Evolutionary conservation across 2,888 invertebrate genomes (phyloP).

Genomic region (Leistus spinibarbis): DNA sequence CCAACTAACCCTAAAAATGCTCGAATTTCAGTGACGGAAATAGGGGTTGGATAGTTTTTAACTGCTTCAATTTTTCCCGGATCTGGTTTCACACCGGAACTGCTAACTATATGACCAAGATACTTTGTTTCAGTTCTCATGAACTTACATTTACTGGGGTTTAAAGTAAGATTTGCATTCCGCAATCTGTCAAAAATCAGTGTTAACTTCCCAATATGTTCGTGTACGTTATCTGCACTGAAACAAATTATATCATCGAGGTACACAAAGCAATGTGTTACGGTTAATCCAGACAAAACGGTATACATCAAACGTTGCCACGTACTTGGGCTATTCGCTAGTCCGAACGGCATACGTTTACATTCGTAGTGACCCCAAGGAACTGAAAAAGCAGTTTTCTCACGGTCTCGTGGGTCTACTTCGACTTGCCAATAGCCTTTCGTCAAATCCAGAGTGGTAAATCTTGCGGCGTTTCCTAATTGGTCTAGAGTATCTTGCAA

Average conservation of each 20-base stretch:
- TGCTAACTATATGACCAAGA: conserved; percentile 40
- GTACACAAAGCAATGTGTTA: conserved; percentile 42
- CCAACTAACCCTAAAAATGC: conserved; percentile 43
- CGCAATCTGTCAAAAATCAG: conserved; percentile 40
- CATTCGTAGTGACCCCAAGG: conserved; percentile 47
- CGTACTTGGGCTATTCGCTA: conserved; percentile 45
- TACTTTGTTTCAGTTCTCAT: conserved; percentile 32
- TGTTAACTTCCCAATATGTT: conserved; percentile 39
- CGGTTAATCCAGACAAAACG: conserved; percentile 44
- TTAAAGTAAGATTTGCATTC: conserved; percentile 40
- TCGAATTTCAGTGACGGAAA: conserved; percentile 35
- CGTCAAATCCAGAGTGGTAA: conserved; percentile 40
- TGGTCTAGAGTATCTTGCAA: conserved; percentile 40
- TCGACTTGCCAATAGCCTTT: conserved; percentile 42
- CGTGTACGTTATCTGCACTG: conserved; percentile 26
- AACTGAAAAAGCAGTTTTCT: conserved; percentile 42
- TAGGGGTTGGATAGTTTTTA: conserved; percentile 30
- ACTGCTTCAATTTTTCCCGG: conserved; percentile 35
- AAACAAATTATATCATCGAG: conserved; percentile 41
- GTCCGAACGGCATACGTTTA: conserved; percentile 47
- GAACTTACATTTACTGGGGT: conserved; percentile 43
- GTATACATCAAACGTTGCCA: conserved; percentile 48
- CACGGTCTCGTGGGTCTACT: conserved; percentile 37
- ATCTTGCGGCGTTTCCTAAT: conserved; percentile 39
- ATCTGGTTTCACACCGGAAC: conserved; percentile 40